These are phyloP conservation scores for Stictonetta naevosa DNA, from an alignment of 2,113 vertebrate genomes.

Conservation along the genomic window DNA sequence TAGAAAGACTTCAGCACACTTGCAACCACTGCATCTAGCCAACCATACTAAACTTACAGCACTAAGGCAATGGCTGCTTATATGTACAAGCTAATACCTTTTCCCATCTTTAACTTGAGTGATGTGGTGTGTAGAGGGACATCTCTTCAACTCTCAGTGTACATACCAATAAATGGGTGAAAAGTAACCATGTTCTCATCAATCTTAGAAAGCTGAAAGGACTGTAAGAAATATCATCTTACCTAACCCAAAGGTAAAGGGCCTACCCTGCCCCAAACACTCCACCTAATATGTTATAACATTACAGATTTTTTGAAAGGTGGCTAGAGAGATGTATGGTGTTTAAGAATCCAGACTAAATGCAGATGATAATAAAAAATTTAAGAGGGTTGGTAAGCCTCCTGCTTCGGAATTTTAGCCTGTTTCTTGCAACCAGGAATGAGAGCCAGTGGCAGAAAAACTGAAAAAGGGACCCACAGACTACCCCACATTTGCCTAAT, in stretches of 20 bases:
- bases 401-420: neutral
- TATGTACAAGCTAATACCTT: accelerated
- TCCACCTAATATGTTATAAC: neutral
- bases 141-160: neutral
- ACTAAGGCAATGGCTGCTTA: neutral
- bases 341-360: no score
- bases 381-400: neutral
- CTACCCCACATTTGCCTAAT: neutral
- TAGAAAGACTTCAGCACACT: neutral
- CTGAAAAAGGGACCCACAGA: neutral
- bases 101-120: neutral
- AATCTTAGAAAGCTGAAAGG: neutral
- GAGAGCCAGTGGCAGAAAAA: neutral
- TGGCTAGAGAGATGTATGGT: neutral
- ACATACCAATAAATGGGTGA: neutral
- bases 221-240: neutral
- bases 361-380: neutral
- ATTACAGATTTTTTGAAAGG: neutral
- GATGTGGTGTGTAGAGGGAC: neutral
- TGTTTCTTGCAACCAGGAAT: neutral
- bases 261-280: neutral
- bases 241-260: neutral
- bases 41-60: neutral
- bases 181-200: neutral
- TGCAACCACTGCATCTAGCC: neutral